Percentiles rank a stretch among this genome's conserved stretches.
phyloP scores from a whole-genome alignment of 2,113 vertebrate genomes.

The Phaethornis superciliosus region DNA sequence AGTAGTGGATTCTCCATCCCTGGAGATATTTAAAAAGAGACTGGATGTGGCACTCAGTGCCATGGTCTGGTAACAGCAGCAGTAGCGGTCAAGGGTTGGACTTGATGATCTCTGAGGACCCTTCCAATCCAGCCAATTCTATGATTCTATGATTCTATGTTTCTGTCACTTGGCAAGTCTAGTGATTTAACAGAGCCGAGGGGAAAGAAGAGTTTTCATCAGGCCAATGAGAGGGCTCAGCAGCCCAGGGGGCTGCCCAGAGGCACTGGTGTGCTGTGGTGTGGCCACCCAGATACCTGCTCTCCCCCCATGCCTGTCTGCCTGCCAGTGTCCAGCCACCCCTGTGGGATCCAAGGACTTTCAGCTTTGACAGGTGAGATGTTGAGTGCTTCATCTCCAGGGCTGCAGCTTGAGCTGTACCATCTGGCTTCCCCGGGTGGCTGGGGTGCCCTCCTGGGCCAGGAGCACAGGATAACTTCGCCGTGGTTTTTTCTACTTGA shows the following conservation, averaged over 20 bases:
- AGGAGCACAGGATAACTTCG: accelerated
- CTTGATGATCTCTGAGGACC: too few species aligned
- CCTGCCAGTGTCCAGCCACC: background rate
- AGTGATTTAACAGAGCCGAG: background rate
- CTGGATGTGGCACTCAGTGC: too few species aligned
- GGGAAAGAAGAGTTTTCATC: background rate
- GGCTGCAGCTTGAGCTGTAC: background rate
- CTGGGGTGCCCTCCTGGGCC: background rate
- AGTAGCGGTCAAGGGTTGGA: too few species aligned
- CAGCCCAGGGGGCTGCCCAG: background rate
- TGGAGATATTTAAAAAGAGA: too few species aligned
- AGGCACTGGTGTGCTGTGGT: accelerated
- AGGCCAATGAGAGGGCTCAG: background rate
- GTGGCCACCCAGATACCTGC: accelerated
- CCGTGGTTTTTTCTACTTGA: accelerated
- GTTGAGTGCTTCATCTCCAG: background rate
- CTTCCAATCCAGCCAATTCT: too few species aligned
- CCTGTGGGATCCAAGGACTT: too few species aligned
- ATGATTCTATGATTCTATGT: too few species aligned
- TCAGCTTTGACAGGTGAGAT: background rate
- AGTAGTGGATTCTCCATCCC: too few species aligned
- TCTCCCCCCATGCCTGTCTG: accelerated
- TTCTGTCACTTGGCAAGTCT: background rate
- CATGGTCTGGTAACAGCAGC: too few species aligned
- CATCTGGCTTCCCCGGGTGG: background rate